These are phyloP conservation scores for Nothocercus julius DNA, from an alignment of 2,113 vertebrate species.

Conservation along the genomic window DNA sequence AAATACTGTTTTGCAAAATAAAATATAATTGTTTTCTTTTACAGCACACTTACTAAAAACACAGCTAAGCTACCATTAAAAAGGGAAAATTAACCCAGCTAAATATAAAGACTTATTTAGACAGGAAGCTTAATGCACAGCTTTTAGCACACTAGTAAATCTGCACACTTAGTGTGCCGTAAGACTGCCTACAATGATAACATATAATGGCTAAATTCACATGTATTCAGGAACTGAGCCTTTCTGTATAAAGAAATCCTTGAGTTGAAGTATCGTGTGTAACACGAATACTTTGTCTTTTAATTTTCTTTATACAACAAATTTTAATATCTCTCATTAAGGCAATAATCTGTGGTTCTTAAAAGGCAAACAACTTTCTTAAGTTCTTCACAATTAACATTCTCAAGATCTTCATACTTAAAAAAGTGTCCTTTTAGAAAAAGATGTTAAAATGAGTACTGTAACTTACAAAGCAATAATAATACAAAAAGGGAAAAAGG, in stretches of 20 bases:
- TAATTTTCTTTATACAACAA: background rate
- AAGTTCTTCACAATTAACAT: background rate
- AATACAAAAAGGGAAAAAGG: background rate
- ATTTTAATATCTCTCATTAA: background rate
- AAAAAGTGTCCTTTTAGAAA: slow-evolving; percentile 26
- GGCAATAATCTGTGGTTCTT: background rate
- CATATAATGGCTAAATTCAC: background rate
- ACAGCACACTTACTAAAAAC: background rate
- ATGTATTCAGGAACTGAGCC: background rate
- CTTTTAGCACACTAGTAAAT: background rate
- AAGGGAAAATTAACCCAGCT: background rate
- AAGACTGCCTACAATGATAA: background rate
- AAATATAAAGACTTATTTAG: background rate
- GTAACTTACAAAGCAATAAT: slow-evolving; percentile 2
- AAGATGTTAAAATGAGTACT: background rate
- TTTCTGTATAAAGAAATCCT: rapidly evolving
- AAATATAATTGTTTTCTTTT: background rate
- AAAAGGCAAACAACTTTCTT: background rate
- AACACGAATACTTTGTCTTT: background rate
- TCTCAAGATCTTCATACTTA: background rate
- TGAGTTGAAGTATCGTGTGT: background rate
- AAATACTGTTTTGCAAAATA: background rate
- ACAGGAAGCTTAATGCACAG: background rate
- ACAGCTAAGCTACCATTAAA: background rate
- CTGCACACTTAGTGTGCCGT: background rate